phyloP scores from a whole-genome alignment of 2,888 invertebrate genomes.

The Aspidapion aeneum region DNA sequence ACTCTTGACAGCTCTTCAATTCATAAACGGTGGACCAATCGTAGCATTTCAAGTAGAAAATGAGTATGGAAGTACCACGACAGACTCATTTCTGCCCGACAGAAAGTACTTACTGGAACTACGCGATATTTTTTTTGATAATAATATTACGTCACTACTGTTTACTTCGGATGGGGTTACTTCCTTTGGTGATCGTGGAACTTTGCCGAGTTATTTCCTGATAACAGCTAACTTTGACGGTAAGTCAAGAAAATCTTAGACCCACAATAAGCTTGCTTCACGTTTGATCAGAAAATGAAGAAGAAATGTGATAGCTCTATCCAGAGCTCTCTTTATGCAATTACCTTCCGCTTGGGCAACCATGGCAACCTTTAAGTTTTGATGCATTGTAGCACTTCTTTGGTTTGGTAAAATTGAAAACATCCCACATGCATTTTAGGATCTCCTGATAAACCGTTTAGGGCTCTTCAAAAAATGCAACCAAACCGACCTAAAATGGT shows the following conservation, averaged over 20 bases:
- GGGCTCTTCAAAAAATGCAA: constrained; percentile 46
- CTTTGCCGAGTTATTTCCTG: constrained; percentile 36
- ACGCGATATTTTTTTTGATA: constrained; percentile 40
- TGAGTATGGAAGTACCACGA: constrained; percentile 74
- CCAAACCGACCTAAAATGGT: constrained; percentile 54
- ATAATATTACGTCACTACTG: constrained; percentile 47
- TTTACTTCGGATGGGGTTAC: constrained; percentile 52
- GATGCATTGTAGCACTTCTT: too few relatives aligned
- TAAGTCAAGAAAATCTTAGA: constrained; percentile 31
- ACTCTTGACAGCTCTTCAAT: constrained; percentile 51
- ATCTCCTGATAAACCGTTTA: constrained; percentile 22
- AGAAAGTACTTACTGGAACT: constrained; percentile 47
- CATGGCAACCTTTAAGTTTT: too few relatives aligned
- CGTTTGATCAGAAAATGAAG: too few relatives aligned
- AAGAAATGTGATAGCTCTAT: too few relatives aligned
- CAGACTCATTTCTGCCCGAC: constrained; percentile 38
- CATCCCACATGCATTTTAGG: too few relatives aligned
- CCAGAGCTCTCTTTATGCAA: too few relatives aligned
- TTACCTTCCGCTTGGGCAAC: too few relatives aligned
- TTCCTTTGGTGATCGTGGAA: constrained; percentile 28
- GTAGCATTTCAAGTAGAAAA: constrained; percentile 91
- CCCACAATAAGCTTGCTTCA: not conserved
- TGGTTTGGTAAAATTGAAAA: too few relatives aligned
- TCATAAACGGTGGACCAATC: constrained; percentile 78
- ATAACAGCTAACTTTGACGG: constrained; percentile 54